These are phyloP conservation scores for Heliangelus exortis DNA, from an alignment of 2,797 vertebrate genomes.

Conservation along the genomic window DNA sequence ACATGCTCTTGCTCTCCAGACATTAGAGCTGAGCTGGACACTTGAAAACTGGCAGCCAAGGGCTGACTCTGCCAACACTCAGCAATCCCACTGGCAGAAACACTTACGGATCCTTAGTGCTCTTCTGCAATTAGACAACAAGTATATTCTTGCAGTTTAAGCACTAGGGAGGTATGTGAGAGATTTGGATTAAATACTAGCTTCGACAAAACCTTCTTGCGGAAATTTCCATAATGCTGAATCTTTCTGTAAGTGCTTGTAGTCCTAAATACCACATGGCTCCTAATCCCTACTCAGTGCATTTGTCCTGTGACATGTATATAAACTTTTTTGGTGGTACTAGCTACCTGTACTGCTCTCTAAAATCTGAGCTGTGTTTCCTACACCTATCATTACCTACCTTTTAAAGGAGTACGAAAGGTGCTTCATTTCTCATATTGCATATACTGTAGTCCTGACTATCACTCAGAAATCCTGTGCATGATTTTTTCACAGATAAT, in stretches of 20 bases:
- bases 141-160: conserved; percentile 22
- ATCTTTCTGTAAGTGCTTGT: not conserved
- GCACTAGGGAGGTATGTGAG: not conserved
- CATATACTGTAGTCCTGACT: not conserved
- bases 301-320: not conserved
- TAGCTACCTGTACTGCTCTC: not conserved
- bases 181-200: not conserved
- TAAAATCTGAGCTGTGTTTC: not conserved
- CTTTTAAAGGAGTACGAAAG: not conserved
- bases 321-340: not conserved
- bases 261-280: not conserved
- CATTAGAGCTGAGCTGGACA: not conserved
- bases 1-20: not conserved
- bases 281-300: not conserved
- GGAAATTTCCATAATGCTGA: not conserved
- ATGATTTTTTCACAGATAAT: not conserved
- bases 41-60: conserved; percentile 27
- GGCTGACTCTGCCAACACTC: conserved; percentile 23
- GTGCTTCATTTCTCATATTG: not conserved
- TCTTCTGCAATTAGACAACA: conserved; percentile 41
- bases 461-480: not conserved
- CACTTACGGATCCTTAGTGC: not conserved
- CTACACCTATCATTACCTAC: not conserved
- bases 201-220: not conserved
- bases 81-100: not conserved